phyloP scores from a whole-genome alignment of 23 tunicate genomes.

The Trididemnum clinides region DNA sequence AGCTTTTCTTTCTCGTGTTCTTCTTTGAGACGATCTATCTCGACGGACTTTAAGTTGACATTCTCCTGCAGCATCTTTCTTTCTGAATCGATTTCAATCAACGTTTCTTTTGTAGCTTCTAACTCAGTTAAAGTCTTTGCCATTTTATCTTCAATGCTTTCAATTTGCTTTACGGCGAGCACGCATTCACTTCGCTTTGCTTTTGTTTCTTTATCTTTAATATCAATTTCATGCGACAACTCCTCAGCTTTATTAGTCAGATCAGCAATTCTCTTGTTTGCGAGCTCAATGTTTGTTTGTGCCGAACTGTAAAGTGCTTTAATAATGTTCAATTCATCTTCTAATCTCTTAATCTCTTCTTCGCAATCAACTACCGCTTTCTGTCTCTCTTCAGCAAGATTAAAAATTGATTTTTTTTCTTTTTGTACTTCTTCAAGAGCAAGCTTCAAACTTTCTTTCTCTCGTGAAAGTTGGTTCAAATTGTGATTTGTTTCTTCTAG shows the following conservation, averaged over 20 bases:
- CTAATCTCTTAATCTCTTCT: background rate
- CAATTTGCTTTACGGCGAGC: background rate
- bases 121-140: background rate
- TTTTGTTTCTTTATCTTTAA: background rate
- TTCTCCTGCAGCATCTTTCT: background rate
- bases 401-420: background rate
- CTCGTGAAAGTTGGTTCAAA: background rate
- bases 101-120: background rate
- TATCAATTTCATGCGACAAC: background rate
- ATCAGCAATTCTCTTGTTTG: background rate
- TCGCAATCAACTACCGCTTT: background rate
- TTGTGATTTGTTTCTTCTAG: background rate
- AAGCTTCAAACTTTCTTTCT: slow-evolving; percentile 39
- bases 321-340: background rate
- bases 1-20: background rate
- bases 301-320: no score
- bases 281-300: background rate
- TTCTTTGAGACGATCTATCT: background rate
- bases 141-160: background rate
- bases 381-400: background rate
- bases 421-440: background rate
- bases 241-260: background rate
- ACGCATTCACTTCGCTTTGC: background rate
- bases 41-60: background rate
- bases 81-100: background rate